Evolutionary conservation across 2,113 vertebrate species (phyloP), one percentile per base, ranked within the genome.

Genomic region (Lucifuga dentata): DNA sequence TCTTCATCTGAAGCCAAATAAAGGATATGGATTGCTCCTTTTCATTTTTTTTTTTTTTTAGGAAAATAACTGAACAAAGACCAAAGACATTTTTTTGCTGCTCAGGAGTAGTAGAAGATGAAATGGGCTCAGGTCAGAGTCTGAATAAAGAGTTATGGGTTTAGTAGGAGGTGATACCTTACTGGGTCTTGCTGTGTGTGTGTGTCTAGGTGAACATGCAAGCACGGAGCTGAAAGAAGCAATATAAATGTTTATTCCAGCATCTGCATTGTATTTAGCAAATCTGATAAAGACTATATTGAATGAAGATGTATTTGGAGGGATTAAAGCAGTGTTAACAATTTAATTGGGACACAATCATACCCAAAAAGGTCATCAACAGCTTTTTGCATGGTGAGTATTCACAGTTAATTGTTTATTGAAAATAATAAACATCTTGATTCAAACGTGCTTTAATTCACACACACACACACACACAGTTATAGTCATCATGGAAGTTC

Each of bases 341-440:
- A 50, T 26, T 67, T n/a, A n/a, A n/a, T 62, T 32, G 24, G 7
- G 13, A 26, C 26, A 24, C 33, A 53, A 21, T 11, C 45, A 33
- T 1, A 15, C 8, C 20, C 1, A 53, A 12, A 44, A 32, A 45
- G 6, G 13, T 39, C 43, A 76, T 21, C 4, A 51, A 53, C 4
- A 49, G 45, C 29, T 24, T 3, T 66, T 21, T 75, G 21, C 35
- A 67, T 23, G 32, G 5, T 64, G 50, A 62, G 13, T 55, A 29
- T 66, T 43, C 79, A 81, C 53, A 59, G 56, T 57, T 58, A 5
- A 41, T 17, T 64, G n/a, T 86, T 87, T 76, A 81, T 81, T 83
- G 50, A 87, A 88, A 86, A 79, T 63, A 70, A 78, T 66, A 78
- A 43, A 67, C 60, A 53, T 76, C 50, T 64, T 63, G 23, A 56